Percentiles rank a stretch among this genome's conserved stretches.
Conservation (phyloP, 2,797 vertebrate species). For the Gambelia wislizenii region DNA sequence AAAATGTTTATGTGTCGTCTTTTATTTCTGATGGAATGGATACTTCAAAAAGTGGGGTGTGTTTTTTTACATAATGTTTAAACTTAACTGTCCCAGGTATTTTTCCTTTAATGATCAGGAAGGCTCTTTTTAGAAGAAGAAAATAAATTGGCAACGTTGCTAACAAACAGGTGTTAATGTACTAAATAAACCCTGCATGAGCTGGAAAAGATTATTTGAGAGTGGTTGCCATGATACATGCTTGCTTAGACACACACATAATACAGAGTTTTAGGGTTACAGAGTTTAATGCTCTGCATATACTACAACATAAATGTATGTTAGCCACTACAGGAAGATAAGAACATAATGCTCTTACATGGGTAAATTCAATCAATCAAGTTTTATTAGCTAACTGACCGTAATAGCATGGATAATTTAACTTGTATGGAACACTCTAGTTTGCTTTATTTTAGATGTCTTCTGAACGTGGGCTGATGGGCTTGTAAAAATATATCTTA, state of each 20-base stretch:
- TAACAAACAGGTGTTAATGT: constrained; percentile 69
- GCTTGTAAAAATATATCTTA: background rate
- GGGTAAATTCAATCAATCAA: constrained; percentile 26
- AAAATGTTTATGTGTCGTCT: background rate
- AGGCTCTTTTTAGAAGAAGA: background rate
- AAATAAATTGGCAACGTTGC: constrained; percentile 20
- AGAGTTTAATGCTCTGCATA: constrained; percentile 58
- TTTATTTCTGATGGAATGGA: background rate
- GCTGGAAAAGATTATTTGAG: constrained; percentile 42
- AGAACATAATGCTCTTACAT: constrained; percentile 41
- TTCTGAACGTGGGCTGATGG: background rate
- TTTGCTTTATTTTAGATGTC: background rate
- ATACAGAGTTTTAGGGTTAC: constrained; percentile 49
- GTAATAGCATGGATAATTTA: background rate
- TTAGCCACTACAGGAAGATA: constrained; percentile 52
- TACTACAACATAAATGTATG: background rate
- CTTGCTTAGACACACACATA: constrained; percentile 50
- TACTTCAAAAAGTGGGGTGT: background rate
- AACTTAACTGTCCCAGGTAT: background rate
- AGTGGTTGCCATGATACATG: constrained; percentile 72
- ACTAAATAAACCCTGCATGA: constrained; percentile 64
- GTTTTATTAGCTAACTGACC: background rate
- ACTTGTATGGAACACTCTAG: fast-evolving
- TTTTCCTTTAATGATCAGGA: constrained; percentile 12
- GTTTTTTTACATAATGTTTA: background rate